Evolutionary conservation across 2,113 vertebrate genomes (phyloP).

Genomic region (Hiodon tergisus): DNA sequence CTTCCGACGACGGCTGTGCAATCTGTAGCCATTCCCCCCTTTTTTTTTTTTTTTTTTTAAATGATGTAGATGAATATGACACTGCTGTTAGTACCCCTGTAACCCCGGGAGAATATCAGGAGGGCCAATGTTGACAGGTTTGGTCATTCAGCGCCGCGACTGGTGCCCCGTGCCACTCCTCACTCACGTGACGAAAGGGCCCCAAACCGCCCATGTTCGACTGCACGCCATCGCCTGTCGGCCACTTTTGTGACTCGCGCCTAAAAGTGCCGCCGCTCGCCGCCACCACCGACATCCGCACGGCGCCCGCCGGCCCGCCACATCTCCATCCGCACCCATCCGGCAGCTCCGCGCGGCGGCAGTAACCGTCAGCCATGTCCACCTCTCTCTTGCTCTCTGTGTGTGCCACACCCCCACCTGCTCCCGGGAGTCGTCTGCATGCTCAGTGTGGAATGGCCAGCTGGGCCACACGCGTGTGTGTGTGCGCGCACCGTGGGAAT

Average conservation of each 20-base stretch:
- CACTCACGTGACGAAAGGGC: too few species aligned
- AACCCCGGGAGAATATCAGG: too few species aligned
- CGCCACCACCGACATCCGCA: background rate
- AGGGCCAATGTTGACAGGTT: too few species aligned
- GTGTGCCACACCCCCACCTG: background rate
- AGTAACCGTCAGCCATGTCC: constrained; percentile 47
- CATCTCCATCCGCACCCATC: constrained; percentile 1
- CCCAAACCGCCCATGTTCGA: too few species aligned
- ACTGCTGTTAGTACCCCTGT: too few species aligned
- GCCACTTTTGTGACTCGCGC: constrained; percentile 49
- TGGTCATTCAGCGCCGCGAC: too few species aligned
- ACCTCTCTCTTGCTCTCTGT: constrained; percentile 37
- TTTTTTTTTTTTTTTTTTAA: too few species aligned
- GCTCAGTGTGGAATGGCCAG: constrained; percentile 50
- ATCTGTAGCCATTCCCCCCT: too few species aligned
- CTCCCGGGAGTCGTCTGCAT: constrained; percentile 48
- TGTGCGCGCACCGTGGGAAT: constrained; percentile 15
- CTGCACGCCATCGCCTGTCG: constrained; percentile 31
- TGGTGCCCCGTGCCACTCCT: too few species aligned
- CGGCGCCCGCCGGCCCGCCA: background rate
- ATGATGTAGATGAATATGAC: too few species aligned
- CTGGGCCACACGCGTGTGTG: constrained; percentile 18
- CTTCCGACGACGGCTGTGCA: too few species aligned
- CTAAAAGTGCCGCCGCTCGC: background rate
- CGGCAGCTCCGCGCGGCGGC: background rate